phyloP scores from a whole-genome alignment of 2,888 invertebrate species.

The Unio pictorum region DNA sequence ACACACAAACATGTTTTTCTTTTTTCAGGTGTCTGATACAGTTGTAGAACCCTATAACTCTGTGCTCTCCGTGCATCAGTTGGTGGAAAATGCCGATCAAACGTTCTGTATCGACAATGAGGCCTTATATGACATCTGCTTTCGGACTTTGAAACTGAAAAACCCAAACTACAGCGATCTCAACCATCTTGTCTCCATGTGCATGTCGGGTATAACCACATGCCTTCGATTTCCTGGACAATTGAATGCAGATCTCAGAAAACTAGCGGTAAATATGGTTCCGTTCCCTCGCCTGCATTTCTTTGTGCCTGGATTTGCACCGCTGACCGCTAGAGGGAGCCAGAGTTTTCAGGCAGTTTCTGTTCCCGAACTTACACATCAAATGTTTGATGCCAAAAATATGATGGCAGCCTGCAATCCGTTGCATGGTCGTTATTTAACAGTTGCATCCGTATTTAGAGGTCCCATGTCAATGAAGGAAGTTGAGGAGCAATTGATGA shows the following conservation, averaged over 20 bases:
- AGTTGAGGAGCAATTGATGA: too few relatives aligned
- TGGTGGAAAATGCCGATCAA: constrained; percentile 91
- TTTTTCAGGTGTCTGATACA: constrained; percentile 80
- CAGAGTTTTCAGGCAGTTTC: too few relatives aligned
- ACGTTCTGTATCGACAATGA: constrained; percentile 92
- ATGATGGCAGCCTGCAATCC: too few relatives aligned
- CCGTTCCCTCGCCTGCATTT: too few relatives aligned
- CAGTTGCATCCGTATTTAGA: too few relatives aligned
- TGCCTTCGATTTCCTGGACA: constrained; percentile 73
- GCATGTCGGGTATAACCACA: constrained; percentile 79
- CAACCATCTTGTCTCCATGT: constrained; percentile 81
- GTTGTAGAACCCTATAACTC: constrained; percentile 83
- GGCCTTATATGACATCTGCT: constrained; percentile 90
- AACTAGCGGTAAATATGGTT: constrained; percentile 27
- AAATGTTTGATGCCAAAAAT: too few relatives aligned
- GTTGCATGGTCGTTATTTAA: too few relatives aligned
- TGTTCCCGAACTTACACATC: too few relatives aligned
- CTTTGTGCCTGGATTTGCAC: too few relatives aligned
- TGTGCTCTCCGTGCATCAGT: constrained; percentile 78
- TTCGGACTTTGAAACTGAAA: constrained; percentile 86
- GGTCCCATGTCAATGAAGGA: too few relatives aligned
- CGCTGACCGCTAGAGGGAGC: too few relatives aligned
- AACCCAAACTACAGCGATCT: constrained; percentile 91
- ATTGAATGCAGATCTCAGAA: constrained; percentile 42
- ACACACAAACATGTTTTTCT: neutral